Percentiles rank a stretch among this genome's conserved stretches.
Evolutionary conservation across 2,888 invertebrate genomes (phyloP).

Genomic region (Lepidochrysops patricia): DNA sequence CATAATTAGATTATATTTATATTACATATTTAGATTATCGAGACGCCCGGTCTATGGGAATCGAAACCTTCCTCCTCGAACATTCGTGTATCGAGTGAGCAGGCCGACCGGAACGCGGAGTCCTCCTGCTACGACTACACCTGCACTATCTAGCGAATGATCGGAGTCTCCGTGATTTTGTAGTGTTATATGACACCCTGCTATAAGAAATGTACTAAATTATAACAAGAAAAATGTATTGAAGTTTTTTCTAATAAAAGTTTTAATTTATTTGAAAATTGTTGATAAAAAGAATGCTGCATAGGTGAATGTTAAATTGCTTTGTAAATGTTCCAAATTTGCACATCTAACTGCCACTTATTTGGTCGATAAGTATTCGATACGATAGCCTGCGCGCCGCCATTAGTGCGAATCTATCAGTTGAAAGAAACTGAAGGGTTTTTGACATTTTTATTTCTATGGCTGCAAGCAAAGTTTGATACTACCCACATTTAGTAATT

Average conservation of each 20-base stretch:
- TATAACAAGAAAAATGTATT: background rate
- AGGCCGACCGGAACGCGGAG: slow-evolving; percentile 36
- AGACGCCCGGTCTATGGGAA: slow-evolving; percentile 92
- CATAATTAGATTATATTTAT: no score
- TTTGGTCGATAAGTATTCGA: no score
- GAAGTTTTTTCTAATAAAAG: background rate
- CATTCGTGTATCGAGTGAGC: slow-evolving; percentile 52
- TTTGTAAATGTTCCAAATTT: no score
- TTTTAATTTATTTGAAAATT: no score
- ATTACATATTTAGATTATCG: slow-evolving; percentile 82
- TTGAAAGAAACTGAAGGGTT: no score
- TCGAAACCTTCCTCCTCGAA: slow-evolving; percentile 54
- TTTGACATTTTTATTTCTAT: background rate
- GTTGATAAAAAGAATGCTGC: no score
- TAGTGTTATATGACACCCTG: background rate
- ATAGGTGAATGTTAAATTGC: no score
- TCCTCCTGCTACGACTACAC: slow-evolving; percentile 53
- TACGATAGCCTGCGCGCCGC: no score
- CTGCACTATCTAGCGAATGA: slow-evolving; percentile 47
- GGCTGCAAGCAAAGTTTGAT: background rate
- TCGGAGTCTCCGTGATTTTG: background rate
- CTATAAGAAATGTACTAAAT: background rate
- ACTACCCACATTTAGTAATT: background rate
- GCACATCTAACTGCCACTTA: no score
- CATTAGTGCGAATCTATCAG: no score